Evolutionary conservation across 2,797 vertebrate genomes (phyloP), one percentile per base, ranked within the genome.

Genomic region (Erithacus rubecula): DNA sequence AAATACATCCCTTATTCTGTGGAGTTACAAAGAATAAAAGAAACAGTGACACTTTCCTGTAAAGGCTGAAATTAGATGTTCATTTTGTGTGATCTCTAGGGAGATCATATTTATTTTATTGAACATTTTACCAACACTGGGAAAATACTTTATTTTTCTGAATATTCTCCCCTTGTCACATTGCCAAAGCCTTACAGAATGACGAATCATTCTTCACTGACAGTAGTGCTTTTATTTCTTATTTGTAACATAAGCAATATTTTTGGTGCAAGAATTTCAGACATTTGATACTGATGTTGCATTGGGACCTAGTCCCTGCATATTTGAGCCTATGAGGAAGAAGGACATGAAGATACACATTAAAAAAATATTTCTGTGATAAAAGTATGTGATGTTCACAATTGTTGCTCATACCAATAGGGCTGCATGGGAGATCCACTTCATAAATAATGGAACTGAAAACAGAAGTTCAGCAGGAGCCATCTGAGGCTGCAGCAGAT

Each of bases 41-140:
- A 56, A 93, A 69, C 24, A 64, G 56, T 27, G 72, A 56, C 49
- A 74, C 15, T 43, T 91, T 90, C 46, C 59, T 81, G 52, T 72
- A 78, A 39, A 63, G 36, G 68, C 64, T 71, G 52, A 88, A 84
- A 87, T 91, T 64, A 93, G 65, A 75, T 64, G 67, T 91, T 63
- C 37, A 47, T 47, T 84, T 26, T 51, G 36, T 19, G 2, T 72
- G 70, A 67, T 76, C 91, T 87, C 77, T 39, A 58, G 65, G 71
- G 93, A 94, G 49, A 79, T 94, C 23, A 34, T 76, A 89, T 89
- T 95, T 90, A 93, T 94, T 93, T 93, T 79, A 68, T 41, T 87
- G 63, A 92, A 82, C 44, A 46, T 94, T 75, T 94, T 71, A 88
- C 68, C 78, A 87, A 75, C 55, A 91, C 58, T 91, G 74, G 76